A percentile compares a stretch with the other conserved stretches of the same genome.
Evolutionary conservation across 1,140 invertebrate species (phyloP).

Genomic region (Heliconius melpomene): DNA sequence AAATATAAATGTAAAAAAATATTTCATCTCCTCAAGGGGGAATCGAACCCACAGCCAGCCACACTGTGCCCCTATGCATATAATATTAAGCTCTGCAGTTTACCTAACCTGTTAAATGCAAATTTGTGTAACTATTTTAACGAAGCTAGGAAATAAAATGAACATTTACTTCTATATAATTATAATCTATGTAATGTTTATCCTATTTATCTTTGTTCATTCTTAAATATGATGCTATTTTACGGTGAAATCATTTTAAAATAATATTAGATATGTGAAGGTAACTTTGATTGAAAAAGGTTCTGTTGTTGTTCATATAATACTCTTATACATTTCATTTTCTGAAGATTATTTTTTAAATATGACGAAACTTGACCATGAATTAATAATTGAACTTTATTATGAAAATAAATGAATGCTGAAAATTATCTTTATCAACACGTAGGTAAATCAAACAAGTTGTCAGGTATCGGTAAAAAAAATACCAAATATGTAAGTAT

Average conservation of each 20-base stretch:
- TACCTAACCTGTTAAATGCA: not conserved
- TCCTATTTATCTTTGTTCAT: constrained; percentile 66
- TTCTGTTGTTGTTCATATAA: not conserved
- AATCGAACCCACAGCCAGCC: too few species aligned
- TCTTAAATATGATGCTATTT: constrained; percentile 54
- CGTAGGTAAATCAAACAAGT: not conserved
- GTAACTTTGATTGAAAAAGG: not conserved
- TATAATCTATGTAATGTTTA: constrained; percentile 43
- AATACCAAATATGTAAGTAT: not conserved
- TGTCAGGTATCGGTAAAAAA: not conserved
- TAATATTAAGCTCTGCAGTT: not conserved
- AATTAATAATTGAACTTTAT: not conserved
- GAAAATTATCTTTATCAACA: not conserved
- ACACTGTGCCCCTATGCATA: not conserved
- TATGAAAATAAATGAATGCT: too few species aligned
- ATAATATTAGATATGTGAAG: not conserved
- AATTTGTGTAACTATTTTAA: not conserved
- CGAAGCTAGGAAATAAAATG: too few species aligned
- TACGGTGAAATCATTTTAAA: constrained; percentile 26
- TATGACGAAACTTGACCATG: not conserved
- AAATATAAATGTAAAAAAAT: too few species aligned
- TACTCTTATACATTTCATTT: too few species aligned
- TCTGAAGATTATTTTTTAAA: not conserved
- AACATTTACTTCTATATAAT: constrained; percentile 52
- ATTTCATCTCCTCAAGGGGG: too few species aligned